phyloP scores from a whole-genome alignment of 1,140 invertebrate genomes.

The Drosophila ficusphila region DNA sequence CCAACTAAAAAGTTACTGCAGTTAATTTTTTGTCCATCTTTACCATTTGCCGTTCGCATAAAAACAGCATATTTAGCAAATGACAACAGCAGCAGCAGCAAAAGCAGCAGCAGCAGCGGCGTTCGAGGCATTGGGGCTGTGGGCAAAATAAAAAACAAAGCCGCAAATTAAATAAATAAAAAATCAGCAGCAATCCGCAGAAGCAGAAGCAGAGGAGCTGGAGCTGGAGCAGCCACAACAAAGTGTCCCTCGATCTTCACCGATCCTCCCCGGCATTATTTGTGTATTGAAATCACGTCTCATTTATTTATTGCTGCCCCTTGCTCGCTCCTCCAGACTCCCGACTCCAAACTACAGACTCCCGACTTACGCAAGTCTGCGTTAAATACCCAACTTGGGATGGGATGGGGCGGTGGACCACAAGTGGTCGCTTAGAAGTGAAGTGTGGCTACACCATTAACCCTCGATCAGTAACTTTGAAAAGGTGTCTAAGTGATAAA shows the following conservation, averaged over 20 bases:
- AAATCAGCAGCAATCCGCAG: constrained; percentile 69
- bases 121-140: constrained; percentile 10
- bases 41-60: constrained; percentile 75
- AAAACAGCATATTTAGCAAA: constrained; percentile 84
- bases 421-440: constrained; percentile 21
- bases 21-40: constrained; percentile 80
- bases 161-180: constrained; percentile 82
- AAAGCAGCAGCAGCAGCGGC: constrained; percentile 19
- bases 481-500: not conserved
- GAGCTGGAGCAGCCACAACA: constrained; percentile 34
- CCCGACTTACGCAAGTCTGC: constrained; percentile 61
- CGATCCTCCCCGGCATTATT: constrained; percentile 59
- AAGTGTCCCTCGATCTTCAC: constrained; percentile 27
- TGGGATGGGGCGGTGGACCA: not conserved
- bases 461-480: constrained; percentile 17
- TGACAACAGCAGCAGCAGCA: constrained; percentile 70
- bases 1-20: constrained; percentile 83
- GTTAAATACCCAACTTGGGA: constrained; percentile 61
- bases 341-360: constrained; percentile 31
- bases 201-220: constrained; percentile 5
- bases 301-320: constrained; percentile 84
- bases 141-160: constrained; percentile 19
- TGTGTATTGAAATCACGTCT: constrained; percentile 84
- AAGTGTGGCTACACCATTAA: constrained; percentile 49
- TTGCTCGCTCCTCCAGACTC: constrained; percentile 2